A percentile compares a stretch with the other conserved stretches of the same genome.
phyloP scores from a whole-genome alignment of 1,140 invertebrate genomes.

The Philopotamus ludificatus region DNA sequence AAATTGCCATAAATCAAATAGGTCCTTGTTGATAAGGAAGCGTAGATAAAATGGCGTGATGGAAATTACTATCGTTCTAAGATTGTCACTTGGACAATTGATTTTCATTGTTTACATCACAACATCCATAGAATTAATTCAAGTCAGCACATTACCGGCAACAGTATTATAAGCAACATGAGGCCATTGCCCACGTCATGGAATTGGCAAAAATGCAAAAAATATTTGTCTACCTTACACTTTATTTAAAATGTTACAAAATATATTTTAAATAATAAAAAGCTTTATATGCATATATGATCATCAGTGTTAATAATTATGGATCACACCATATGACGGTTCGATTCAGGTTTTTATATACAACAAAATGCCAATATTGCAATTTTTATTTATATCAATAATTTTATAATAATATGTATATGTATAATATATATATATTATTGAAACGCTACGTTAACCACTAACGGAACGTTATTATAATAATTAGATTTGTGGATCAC shows the following conservation, averaged over 20 bases:
- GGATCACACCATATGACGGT: too few relatives aligned
- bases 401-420: too few relatives aligned
- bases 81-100: background rate
- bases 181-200: background rate
- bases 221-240: background rate
- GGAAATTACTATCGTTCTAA: background rate
- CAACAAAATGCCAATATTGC: too few relatives aligned
- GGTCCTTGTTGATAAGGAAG: background rate
- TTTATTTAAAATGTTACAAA: background rate
- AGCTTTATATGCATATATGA: background rate
- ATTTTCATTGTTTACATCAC: background rate
- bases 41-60: background rate
- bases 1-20: too few relatives aligned
- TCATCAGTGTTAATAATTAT: too few relatives aligned
- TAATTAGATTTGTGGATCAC: too few relatives aligned
- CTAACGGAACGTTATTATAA: too few relatives aligned
- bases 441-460: too few relatives aligned
- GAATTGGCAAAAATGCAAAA: background rate
- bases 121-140: slow-evolving; percentile 1
- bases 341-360: too few relatives aligned
- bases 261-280: background rate
- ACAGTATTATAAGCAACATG: background rate
- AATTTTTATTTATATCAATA: too few relatives aligned
- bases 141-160: background rate
- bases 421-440: too few relatives aligned